Evolutionary conservation across 1,140 invertebrate genomes (phyloP).

Genomic region (Radopholus similis): DNA sequence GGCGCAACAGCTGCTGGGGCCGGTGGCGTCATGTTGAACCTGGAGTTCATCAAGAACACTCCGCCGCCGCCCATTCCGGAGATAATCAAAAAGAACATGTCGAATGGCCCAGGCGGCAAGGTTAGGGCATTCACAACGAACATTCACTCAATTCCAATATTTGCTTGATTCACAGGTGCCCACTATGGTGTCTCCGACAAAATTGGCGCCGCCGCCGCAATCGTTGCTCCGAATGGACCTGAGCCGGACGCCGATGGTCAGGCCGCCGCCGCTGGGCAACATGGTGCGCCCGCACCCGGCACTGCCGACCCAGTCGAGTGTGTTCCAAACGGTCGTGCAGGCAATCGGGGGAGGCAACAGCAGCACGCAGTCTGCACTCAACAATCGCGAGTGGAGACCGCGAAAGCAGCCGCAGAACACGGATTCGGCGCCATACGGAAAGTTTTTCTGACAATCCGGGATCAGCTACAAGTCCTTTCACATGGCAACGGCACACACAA

Average conservation of each 20-base stretch:
- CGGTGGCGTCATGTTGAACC: slow-evolving; percentile 1
- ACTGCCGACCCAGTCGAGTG: background rate
- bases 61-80: slow-evolving; percentile 24
- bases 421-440: slow-evolving; percentile 1
- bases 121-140: background rate
- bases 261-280: background rate
- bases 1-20: no score
- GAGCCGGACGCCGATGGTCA: background rate
- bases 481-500: no score
- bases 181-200: background rate
- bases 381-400: background rate
- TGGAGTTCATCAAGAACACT: slow-evolving; percentile 20
- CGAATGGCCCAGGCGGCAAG: background rate
- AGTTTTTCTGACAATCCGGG: background rate
- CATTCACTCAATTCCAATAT: background rate
- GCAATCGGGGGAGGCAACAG: slow-evolving; percentile 5
- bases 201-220: background rate
- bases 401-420: background rate
- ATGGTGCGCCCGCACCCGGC: background rate
- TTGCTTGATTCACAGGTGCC: background rate
- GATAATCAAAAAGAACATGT: slow-evolving; percentile 1
- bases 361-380: background rate
- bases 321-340: slow-evolving; percentile 16
- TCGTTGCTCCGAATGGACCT: background rate
- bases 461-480: background rate